Evolutionary conservation across 2,113 vertebrate genomes (phyloP).

Genomic region (Tylochromis polylepis): DNA sequence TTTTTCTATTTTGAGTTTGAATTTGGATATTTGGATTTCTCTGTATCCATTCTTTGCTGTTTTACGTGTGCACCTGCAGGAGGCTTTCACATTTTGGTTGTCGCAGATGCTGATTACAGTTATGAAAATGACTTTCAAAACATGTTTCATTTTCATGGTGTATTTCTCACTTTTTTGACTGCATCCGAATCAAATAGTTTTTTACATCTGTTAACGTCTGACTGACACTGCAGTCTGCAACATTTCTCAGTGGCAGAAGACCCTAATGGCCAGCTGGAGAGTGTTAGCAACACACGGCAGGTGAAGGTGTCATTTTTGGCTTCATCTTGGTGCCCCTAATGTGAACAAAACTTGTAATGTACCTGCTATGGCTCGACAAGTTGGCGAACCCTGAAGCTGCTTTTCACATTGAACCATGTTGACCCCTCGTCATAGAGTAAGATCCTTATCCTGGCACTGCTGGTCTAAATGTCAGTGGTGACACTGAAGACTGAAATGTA

Average conservation of each 20-base stretch:
- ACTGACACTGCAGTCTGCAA: not conserved
- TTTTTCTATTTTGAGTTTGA: not conserved
- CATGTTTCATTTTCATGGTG: not conserved
- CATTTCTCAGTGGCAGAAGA: not conserved
- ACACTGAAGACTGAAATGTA: not conserved
- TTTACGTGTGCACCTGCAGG: not conserved
- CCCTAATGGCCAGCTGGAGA: not conserved
- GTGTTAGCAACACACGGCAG: not conserved
- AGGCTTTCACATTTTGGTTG: not conserved
- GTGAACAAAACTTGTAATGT: not conserved
- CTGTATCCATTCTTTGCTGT: not conserved
- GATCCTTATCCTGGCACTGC: not conserved
- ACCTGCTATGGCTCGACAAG: not conserved
- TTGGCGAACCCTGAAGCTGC: rapidly evolving
- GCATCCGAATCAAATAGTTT: not conserved
- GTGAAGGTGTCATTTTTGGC: not conserved
- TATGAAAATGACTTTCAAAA: not conserved
- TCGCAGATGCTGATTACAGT: not conserved
- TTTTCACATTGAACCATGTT: not conserved
- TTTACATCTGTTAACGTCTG: not conserved
- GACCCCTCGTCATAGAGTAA: not conserved
- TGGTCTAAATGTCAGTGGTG: not conserved
- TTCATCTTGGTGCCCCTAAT: not conserved
- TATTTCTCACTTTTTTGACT: not conserved
- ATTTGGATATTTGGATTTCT: not conserved